Evolutionary conservation across 2,888 invertebrate genomes (phyloP).

Genomic region (Gastrophysa polygoni): DNA sequence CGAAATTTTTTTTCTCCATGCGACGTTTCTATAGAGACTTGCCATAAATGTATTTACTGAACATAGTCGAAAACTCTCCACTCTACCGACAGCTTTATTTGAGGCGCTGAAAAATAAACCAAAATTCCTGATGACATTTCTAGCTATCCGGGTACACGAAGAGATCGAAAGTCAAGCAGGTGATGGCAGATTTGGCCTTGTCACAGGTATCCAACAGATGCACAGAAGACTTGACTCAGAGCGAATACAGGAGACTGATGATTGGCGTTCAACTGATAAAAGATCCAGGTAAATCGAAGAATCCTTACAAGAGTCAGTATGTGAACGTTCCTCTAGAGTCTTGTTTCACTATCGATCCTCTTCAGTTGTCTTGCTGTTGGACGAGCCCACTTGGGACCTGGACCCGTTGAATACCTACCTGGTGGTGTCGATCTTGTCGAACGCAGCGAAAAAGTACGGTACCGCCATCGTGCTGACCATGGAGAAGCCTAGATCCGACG

Average conservation of each 20-base stretch:
- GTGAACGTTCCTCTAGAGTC: background rate
- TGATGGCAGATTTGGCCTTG: constrained; percentile 91
- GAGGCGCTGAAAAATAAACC: too few species aligned
- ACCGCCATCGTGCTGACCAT: constrained; percentile 89
- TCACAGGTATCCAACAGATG: constrained; percentile 88
- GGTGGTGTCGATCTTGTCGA: constrained; percentile 91
- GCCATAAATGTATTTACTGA: too few species aligned
- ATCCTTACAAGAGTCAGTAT: too few species aligned
- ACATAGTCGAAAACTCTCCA: too few species aligned
- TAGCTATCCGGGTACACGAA: constrained; percentile 69
- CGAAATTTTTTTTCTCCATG: too few species aligned
- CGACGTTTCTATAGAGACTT: too few species aligned
- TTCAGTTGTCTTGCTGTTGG: constrained; percentile 82
- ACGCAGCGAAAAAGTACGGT: constrained; percentile 87
- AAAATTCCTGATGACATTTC: too few species aligned
- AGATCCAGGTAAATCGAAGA: constrained; percentile 75
- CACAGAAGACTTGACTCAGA: constrained; percentile 82
- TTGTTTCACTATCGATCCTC: too few species aligned
- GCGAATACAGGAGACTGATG: constrained; percentile 87
- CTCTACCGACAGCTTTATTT: too few species aligned
- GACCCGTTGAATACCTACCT: constrained; percentile 95
- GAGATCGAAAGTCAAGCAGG: constrained; percentile 86
- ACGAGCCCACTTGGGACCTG: constrained; percentile 93
- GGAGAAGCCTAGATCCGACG: constrained; percentile 93
- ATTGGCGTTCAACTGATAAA: constrained; percentile 92